phyloP scores from a whole-genome alignment of 1,140 invertebrate species.

The Sipha flava region DNA sequence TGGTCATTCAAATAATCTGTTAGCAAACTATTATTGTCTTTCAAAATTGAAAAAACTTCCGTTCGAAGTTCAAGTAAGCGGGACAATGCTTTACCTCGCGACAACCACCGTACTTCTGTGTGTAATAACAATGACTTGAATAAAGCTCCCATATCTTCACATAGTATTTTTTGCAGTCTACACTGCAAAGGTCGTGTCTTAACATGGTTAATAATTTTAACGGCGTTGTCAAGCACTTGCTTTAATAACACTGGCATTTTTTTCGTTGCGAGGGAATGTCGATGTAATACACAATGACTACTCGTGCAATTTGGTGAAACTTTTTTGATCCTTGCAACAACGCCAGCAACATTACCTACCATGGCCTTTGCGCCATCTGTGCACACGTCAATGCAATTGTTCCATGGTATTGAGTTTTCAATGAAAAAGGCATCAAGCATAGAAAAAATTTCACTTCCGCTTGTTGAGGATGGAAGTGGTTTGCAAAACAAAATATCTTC shows the following conservation, averaged over 20 bases:
- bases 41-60: constrained; percentile 26
- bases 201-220: constrained; percentile 35
- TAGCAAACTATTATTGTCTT: background rate
- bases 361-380: too few species aligned
- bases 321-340: background rate
- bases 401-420: constrained; percentile 4
- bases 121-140: constrained; percentile 41
- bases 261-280: constrained; percentile 34
- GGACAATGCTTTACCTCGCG: constrained; percentile 39
- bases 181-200: constrained; percentile 30
- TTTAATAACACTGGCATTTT: constrained; percentile 28
- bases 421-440: background rate
- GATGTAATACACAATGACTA: constrained; percentile 33
- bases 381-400: too few species aligned
- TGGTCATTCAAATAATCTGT: constrained; percentile 18
- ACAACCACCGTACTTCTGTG: constrained; percentile 42
- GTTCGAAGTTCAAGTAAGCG: background rate
- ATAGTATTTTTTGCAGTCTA: constrained; percentile 37
- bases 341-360: background rate
- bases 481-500: constrained; percentile 1
- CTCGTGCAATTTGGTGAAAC: constrained; percentile 24
- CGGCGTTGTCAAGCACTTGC: constrained; percentile 20
- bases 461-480: too few species aligned
- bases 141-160: too few species aligned
- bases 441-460: too few species aligned